Percentiles rank a stretch among this genome's conserved stretches.
Evolutionary conservation across 1,140 invertebrate species (phyloP).

Genomic region (Thalassaphorura encarpata): DNA sequence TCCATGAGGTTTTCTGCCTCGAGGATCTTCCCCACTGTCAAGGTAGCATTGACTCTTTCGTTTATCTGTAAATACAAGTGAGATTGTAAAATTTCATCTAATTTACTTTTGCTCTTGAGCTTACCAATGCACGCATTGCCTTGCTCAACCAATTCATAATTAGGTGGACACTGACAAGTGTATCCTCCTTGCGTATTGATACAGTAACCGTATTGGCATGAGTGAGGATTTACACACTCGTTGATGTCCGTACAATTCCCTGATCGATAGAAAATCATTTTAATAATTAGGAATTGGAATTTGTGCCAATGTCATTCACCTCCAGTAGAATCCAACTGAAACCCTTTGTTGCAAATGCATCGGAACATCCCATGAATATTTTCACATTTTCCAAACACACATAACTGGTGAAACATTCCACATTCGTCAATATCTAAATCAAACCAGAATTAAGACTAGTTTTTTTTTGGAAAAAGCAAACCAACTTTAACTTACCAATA

Average conservation of each 20-base stretch:
- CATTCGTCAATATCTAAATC: conserved; percentile 80
- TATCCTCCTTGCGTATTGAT: conserved; percentile 49
- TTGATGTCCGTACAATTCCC: conserved; percentile 50
- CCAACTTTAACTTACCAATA: conserved; percentile 40
- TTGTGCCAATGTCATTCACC: conserved; percentile 44
- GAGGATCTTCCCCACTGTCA: conserved; percentile 41
- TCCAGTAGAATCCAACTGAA: conserved; percentile 62
- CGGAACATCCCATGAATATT: conserved; percentile 79
- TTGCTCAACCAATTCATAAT: conserved; percentile 50
- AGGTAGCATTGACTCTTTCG: conserved; percentile 67
- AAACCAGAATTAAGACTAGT: conserved; percentile 1
- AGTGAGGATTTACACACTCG: conserved; percentile 50
- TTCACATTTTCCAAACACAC: conserved; percentile 73
- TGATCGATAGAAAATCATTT: conserved; percentile 13
- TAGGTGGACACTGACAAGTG: conserved; percentile 43
- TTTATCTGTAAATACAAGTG: conserved; percentile 49
- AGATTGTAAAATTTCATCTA: neutral
- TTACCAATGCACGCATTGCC: conserved; percentile 61
- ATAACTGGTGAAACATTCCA: conserved; percentile 72
- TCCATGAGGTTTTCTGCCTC: conserved; percentile 28
- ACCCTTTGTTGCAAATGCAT: conserved; percentile 74
- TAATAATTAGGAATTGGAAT: conserved; percentile 5
- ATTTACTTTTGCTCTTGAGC: conserved; percentile 7
- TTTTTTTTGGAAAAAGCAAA: too few relatives aligned
- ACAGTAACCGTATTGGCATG: conserved; percentile 48